These are phyloP conservation scores for Alloplasta piceator DNA, from an alignment of 2,888 invertebrate genomes.

Conservation along the genomic window DNA sequence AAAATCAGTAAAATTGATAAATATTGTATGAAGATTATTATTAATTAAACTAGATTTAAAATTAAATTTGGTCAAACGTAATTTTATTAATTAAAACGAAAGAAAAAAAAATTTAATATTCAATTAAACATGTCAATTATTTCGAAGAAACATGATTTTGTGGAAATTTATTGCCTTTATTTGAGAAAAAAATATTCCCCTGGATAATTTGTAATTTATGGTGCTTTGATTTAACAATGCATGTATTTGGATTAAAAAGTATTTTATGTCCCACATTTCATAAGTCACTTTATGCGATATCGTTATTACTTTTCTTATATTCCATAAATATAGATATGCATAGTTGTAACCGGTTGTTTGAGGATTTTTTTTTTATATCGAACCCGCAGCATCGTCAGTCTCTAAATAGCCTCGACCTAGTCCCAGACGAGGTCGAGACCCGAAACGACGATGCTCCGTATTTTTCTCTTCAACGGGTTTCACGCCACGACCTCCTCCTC, in stretches of 20 bases:
- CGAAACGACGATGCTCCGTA: slow-evolving; percentile 61
- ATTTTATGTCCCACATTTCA: not conserved
- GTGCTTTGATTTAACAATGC: too few relatives aligned
- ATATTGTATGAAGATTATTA: too few relatives aligned
- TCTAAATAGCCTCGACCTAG: slow-evolving; percentile 75
- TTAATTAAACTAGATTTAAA: too few relatives aligned
- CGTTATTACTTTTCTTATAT: not conserved
- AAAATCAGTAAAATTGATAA: too few relatives aligned
- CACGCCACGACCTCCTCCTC: slow-evolving; percentile 65
- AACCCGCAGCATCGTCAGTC: slow-evolving; percentile 49
- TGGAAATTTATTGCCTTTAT: too few relatives aligned
- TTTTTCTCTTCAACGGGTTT: slow-evolving; percentile 58
- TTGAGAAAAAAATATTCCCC: too few relatives aligned
- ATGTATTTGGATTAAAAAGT: not conserved
- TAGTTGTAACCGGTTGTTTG: slow-evolving; percentile 36
- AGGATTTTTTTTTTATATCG: slow-evolving; percentile 45
- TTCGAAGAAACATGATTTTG: too few relatives aligned
- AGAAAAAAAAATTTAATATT: too few relatives aligned
- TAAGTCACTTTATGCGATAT: not conserved
- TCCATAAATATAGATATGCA: not conserved
- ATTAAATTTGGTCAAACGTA: too few relatives aligned
- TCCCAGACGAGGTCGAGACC: slow-evolving; percentile 76
- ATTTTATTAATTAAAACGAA: too few relatives aligned
- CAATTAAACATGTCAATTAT: too few relatives aligned
- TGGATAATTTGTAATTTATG: too few relatives aligned